phyloP scores from a whole-genome alignment of 2,888 invertebrate genomes.

The Morpho deidamia region DNA sequence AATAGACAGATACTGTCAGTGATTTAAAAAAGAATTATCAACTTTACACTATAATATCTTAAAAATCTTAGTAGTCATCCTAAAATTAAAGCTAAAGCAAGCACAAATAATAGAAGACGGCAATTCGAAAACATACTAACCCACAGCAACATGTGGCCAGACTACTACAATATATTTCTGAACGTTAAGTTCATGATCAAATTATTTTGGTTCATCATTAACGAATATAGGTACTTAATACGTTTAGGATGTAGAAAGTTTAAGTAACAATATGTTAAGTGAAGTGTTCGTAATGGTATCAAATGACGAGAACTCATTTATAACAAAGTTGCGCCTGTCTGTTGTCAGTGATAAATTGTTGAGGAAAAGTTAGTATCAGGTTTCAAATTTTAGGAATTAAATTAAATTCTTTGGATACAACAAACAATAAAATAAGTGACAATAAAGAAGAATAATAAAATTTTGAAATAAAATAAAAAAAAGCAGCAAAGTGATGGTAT shows the following conservation, averaged over 20 bases:
- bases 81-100: too few relatives aligned
- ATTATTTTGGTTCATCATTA: too few relatives aligned
- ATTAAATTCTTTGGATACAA: background rate
- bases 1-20: too few relatives aligned
- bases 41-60: too few relatives aligned
- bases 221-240: background rate
- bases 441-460: background rate
- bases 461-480: background rate
- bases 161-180: too few relatives aligned
- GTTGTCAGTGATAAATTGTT: constrained; percentile 8
- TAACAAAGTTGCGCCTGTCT: background rate
- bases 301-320: background rate
- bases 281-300: background rate
- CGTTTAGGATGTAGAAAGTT: background rate
- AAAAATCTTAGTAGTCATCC: too few relatives aligned
- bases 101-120: too few relatives aligned
- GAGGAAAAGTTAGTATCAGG: background rate
- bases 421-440: background rate
- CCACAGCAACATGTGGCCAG: too few relatives aligned
- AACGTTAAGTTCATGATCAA: too few relatives aligned
- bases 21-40: too few relatives aligned
- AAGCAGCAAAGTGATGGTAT: constrained; percentile 4
- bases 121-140: too few relatives aligned
- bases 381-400: background rate
- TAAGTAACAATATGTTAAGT: background rate